Conservation (phyloP, 2,888 invertebrate species). For the Priocnemis perturbator region DNA sequence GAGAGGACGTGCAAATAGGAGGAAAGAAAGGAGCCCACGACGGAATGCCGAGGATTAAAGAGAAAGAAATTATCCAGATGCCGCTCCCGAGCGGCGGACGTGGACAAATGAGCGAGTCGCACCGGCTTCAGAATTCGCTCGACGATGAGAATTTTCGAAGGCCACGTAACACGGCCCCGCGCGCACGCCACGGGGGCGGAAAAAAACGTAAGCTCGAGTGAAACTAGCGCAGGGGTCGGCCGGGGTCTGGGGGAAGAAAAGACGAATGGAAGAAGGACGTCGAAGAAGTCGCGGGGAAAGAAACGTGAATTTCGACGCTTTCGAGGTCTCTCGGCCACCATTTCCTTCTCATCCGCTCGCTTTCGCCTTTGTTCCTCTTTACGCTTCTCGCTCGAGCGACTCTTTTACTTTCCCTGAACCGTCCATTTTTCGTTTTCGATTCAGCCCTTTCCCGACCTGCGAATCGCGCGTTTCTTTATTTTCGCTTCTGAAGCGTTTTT, state of each 20-base stretch:
- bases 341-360: slow-evolving; percentile 5
- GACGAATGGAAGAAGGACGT: slow-evolving; percentile 5
- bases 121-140: slow-evolving; percentile 17
- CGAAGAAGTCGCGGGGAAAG: slow-evolving; percentile 26
- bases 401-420: slow-evolving; percentile 8
- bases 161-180: slow-evolving; percentile 22
- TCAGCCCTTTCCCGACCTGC: too few species aligned
- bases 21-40: slow-evolving; percentile 24
- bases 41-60: slow-evolving; percentile 53
- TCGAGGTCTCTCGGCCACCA: not conserved
- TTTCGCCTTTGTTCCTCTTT: slow-evolving; percentile 14
- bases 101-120: slow-evolving; percentile 61
- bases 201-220: slow-evolving; percentile 27
- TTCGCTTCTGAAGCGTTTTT: too few species aligned
- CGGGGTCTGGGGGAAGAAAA: slow-evolving; percentile 13
- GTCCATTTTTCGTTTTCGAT: too few species aligned
- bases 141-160: slow-evolving; percentile 37
- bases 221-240: slow-evolving; percentile 31
- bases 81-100: slow-evolving; percentile 52
- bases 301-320: not conserved
- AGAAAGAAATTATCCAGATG: slow-evolving; percentile 66
- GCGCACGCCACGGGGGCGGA: slow-evolving; percentile 19
- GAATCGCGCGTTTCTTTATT: too few species aligned
- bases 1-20: slow-evolving; percentile 21
- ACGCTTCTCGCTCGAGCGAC: slow-evolving; percentile 8